Evolutionary conservation across 2,113 vertebrate genomes (phyloP).

Genomic region (Anarrhichthys ocellatus): DNA sequence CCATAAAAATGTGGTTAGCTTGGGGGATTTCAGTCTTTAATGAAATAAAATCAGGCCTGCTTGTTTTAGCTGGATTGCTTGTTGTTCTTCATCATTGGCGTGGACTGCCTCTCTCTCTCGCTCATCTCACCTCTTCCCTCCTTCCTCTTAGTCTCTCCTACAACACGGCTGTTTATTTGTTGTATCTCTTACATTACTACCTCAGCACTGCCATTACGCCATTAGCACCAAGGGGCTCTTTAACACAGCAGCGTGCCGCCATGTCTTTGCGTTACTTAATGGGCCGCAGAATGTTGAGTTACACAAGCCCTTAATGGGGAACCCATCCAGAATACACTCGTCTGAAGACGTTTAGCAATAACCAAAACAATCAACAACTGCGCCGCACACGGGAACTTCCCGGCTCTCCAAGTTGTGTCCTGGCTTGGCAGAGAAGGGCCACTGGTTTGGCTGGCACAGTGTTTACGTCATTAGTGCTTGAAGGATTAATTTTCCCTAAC

Average conservation of each 20-base stretch:
- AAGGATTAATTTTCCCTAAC: conserved; percentile 64
- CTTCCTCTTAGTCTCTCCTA: conserved; percentile 35
- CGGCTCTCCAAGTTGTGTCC: conserved; percentile 42
- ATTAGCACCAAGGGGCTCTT: conserved; percentile 56
- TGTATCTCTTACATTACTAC: conserved; percentile 62
- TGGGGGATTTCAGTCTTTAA: conserved; percentile 60
- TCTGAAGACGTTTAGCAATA: conserved; percentile 62
- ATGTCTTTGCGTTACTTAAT: conserved; percentile 67
- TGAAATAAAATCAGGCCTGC: conserved; percentile 51
- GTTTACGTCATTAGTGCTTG: conserved; percentile 48
- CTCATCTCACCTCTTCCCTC: conserved; percentile 32
- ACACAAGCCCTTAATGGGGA: conserved; percentile 57
- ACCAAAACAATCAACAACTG: conserved; percentile 64
- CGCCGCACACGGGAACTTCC: conserved; percentile 56
- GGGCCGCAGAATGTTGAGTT: conserved; percentile 63
- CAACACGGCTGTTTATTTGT: conserved; percentile 66
- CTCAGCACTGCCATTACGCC: conserved; percentile 48
- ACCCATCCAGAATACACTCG: conserved; percentile 46
- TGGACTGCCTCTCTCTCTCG: conserved; percentile 5
- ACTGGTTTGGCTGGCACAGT: conserved; percentile 60
- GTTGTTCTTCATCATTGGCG: conserved; percentile 51
- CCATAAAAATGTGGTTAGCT: conserved; percentile 59
- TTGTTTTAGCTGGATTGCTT: conserved; percentile 54
- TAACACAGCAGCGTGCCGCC: conserved; percentile 42
- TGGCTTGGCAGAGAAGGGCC: conserved; percentile 55